Conservation (phyloP, 2,888 invertebrate species). For the Sarcophaga caerulescens region DNA sequence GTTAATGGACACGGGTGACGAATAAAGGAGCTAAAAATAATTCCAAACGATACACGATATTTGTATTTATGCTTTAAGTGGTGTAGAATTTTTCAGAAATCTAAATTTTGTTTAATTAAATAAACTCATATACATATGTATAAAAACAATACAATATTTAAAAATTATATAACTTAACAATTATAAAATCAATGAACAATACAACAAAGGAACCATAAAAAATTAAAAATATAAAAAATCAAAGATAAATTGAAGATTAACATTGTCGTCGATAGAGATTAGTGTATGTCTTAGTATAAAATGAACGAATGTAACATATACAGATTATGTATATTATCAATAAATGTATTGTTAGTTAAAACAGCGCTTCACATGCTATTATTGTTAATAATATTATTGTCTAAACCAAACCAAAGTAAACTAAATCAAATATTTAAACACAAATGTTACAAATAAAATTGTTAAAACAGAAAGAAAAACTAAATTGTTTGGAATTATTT, state of each 20-base stretch:
- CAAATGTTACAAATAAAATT: neutral
- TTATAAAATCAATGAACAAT: neutral
- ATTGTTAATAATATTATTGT: neutral
- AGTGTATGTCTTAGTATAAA: slow-evolving; percentile 11
- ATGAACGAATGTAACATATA: slow-evolving; percentile 6
- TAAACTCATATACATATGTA: no score
- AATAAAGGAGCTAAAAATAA: no score
- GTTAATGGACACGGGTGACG: no score
- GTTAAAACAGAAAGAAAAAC: neutral
- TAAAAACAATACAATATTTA: neutral
- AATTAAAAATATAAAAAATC: neutral
- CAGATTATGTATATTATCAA: neutral
- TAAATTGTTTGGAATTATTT: neutral
- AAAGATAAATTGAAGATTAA: neutral
- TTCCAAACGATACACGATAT: neutral
- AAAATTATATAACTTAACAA: slow-evolving; percentile 16
- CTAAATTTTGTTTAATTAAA: neutral
- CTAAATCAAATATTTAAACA: slow-evolving; percentile 43
- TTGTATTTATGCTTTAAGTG: neutral
- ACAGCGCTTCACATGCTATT: slow-evolving; percentile 39
- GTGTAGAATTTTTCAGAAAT: neutral
- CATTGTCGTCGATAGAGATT: neutral
- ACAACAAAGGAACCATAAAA: neutral
- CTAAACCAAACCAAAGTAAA: slow-evolving; percentile 17
- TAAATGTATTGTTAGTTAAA: slow-evolving; percentile 3